These are phyloP conservation scores for Orchesella flavescens DNA, from an alignment of 2,888 invertebrate genomes.

Conservation along the genomic window DNA sequence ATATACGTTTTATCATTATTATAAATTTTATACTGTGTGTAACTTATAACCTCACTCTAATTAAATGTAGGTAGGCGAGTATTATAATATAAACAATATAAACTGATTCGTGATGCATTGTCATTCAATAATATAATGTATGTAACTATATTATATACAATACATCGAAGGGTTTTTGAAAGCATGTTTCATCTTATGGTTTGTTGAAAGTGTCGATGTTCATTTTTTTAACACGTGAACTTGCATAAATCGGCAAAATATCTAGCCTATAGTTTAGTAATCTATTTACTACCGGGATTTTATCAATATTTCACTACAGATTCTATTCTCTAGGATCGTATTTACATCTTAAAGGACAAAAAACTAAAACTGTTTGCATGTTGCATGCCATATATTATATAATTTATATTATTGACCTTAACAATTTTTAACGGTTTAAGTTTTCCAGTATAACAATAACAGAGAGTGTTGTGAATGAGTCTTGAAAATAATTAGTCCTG, in stretches of 20 bases:
- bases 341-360: not conserved
- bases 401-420: not conserved
- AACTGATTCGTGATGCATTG: too few relatives aligned
- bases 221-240: not conserved
- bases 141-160: not conserved
- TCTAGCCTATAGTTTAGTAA: not conserved
- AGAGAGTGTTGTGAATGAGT: not conserved
- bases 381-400: not conserved
- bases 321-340: not conserved
- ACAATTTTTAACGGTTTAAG: not conserved
- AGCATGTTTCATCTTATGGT: conserved; percentile 19
- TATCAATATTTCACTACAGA: not conserved
- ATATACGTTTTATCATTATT: not conserved
- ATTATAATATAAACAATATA: not conserved
- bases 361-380: not conserved
- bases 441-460: not conserved
- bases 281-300: not conserved
- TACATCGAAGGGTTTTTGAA: conserved; percentile 12
- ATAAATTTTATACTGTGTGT: not conserved
- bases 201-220: not conserved
- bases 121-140: too few relatives aligned
- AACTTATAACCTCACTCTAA: not conserved
- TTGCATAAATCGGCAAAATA: conserved; percentile 4
- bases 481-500: conserved; percentile 53
- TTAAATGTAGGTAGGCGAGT: not conserved